Conservation (phyloP, 2,113 vertebrate species). For the Haemorhous mexicanus region DNA sequence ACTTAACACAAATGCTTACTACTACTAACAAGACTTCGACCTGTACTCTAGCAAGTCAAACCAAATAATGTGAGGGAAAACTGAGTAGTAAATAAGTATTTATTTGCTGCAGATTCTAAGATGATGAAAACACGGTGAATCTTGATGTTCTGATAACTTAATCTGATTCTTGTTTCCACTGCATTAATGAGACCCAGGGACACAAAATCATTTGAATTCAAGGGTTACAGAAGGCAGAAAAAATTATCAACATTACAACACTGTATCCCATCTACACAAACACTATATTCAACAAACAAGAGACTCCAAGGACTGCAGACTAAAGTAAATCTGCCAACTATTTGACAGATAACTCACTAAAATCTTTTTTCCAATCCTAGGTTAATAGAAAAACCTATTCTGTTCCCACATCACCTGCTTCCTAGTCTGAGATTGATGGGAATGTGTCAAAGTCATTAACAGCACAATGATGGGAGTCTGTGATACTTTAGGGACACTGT, state of each 20-base stretch:
- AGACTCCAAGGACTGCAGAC: background rate
- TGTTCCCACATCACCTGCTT: background rate
- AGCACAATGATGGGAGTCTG: background rate
- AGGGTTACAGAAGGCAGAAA: background rate
- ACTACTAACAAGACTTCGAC: background rate
- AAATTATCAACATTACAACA: background rate
- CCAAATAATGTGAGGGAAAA: background rate
- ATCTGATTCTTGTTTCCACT: background rate
- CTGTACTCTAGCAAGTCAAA: background rate
- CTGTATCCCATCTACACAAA: background rate
- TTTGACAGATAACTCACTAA: background rate
- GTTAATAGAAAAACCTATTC: background rate
- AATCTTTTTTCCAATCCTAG: background rate
- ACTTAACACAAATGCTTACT: background rate
- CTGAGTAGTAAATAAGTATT: background rate
- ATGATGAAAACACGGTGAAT: background rate
- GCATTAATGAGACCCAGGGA: background rate
- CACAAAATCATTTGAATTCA: background rate
- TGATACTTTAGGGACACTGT: background rate
- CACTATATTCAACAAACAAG: background rate
- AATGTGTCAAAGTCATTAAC: background rate
- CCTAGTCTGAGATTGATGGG: background rate
- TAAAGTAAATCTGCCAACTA: background rate
- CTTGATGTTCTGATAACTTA: background rate
- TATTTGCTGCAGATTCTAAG: background rate